These are phyloP conservation scores for Limnodromus scolopaceus DNA, from an alignment of 2,797 vertebrate species.

Conservation along the genomic window DNA sequence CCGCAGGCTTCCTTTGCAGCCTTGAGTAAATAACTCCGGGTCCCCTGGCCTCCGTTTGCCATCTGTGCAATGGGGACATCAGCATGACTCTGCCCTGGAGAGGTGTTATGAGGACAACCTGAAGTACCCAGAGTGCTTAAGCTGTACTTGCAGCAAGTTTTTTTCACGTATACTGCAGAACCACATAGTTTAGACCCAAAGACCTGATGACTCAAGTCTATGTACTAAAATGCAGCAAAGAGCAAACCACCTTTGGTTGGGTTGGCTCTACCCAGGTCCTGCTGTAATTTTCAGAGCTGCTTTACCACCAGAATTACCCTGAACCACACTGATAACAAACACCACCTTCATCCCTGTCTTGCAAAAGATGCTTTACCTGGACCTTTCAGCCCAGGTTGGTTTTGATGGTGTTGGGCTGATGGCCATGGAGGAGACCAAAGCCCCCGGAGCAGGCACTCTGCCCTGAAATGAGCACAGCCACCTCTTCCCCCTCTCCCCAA, in stretches of 20 bases:
- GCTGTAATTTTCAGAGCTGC: background rate
- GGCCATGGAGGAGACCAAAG: background rate
- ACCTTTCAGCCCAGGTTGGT: background rate
- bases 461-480: background rate
- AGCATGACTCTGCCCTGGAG: rapidly evolving
- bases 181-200: background rate
- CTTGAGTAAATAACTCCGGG: background rate
- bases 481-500: conserved; percentile 1
- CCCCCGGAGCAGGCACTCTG: rapidly evolving
- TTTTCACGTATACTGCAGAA: background rate
- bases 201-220: background rate
- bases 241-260: background rate
- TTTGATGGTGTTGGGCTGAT: background rate
- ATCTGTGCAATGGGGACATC: background rate
- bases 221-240: background rate
- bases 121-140: background rate
- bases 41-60: rapidly evolving
- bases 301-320: background rate
- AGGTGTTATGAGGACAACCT: background rate
- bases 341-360: background rate
- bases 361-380: background rate
- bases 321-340: background rate
- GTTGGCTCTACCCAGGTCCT: background rate
- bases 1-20: background rate
- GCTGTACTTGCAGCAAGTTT: background rate